Conservation (phyloP, 2,113 vertebrate genomes). For the Noturus placidus region DNA sequence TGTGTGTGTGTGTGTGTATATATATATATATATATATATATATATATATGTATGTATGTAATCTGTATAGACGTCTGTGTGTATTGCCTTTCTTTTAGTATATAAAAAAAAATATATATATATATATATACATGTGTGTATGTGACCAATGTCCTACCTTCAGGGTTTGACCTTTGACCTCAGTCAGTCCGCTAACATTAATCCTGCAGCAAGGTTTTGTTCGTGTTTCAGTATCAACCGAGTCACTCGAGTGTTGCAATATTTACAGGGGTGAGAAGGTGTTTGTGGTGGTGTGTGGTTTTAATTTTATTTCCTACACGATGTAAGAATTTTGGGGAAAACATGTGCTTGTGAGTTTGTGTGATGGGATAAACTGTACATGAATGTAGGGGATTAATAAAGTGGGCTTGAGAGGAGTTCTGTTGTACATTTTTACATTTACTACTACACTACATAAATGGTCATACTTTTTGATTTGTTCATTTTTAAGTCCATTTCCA, state of each 20-base stretch:
- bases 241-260: neutral
- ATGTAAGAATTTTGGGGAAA: neutral
- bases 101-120: no score
- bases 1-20: neutral
- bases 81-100: no score
- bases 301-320: neutral
- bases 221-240: neutral
- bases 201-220: neutral
- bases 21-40: neutral
- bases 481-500: neutral
- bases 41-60: no score
- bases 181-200: neutral
- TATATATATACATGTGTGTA: no score
- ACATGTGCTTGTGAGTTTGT: neutral
- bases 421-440: neutral
- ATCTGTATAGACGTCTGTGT: no score
- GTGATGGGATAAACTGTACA: neutral
- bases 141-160: neutral
- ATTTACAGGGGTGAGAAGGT: neutral
- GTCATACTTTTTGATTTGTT: neutral
- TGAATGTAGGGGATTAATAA: neutral
- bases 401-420: neutral
- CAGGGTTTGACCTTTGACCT: neutral
- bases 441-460: neutral
- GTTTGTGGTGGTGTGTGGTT: neutral